Conservation (phyloP, 1,140 invertebrate genomes). For the Drosophila sp. region DNA sequence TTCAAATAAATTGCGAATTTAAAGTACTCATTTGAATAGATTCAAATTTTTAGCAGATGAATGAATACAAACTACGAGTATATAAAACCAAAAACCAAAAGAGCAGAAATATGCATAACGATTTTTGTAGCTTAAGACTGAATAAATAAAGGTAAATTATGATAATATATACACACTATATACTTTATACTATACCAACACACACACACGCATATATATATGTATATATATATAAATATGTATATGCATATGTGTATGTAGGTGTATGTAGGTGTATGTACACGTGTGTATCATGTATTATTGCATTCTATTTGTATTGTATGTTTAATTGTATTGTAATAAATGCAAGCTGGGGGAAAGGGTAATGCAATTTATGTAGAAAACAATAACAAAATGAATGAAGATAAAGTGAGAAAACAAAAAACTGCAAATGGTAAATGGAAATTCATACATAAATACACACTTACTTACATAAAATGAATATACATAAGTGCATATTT, state of each 20-base stretch:
- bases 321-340: slow-evolving; percentile 64
- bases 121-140: slow-evolving; percentile 83
- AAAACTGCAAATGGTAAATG: slow-evolving; percentile 35
- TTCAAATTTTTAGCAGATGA: slow-evolving; percentile 62
- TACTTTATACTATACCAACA: slow-evolving; percentile 45
- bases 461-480: slow-evolving; percentile 40
- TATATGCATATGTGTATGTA: slow-evolving; percentile 20
- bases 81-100: slow-evolving; percentile 33
- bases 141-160: slow-evolving; percentile 82
- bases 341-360: slow-evolving; percentile 76
- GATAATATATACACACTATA: slow-evolving; percentile 61
- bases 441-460: slow-evolving; percentile 26
- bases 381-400: slow-evolving; percentile 24
- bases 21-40: slow-evolving; percentile 76
- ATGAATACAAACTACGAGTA: slow-evolving; percentile 6
- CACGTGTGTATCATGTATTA: slow-evolving; percentile 36
- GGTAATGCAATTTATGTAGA: slow-evolving; percentile 75
- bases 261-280: slow-evolving; percentile 21
- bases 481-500: slow-evolving; percentile 51
- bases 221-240: slow-evolving; percentile 32
- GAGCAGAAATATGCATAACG: slow-evolving; percentile 79
- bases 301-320: slow-evolving; percentile 68
- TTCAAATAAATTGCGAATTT: slow-evolving; percentile 74
- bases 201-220: too few relatives aligned
- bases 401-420: slow-evolving; percentile 8